Conservation (phyloP, 2,113 vertebrate genomes). For the Corvus hawaiiensis region DNA sequence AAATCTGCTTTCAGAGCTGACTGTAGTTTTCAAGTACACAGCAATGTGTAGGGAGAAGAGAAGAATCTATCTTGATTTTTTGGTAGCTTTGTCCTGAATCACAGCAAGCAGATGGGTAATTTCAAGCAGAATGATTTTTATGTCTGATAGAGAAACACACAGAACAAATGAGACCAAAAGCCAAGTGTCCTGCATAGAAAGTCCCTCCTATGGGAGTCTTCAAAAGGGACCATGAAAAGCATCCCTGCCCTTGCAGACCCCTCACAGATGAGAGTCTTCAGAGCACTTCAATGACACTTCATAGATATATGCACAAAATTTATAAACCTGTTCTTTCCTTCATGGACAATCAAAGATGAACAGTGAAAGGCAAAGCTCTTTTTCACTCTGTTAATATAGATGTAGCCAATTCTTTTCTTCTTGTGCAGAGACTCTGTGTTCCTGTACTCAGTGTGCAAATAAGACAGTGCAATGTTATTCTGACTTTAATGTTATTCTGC, state of each 20-base stretch:
- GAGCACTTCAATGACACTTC: neutral
- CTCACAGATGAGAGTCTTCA: neutral
- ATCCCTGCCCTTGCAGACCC: neutral
- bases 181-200: neutral
- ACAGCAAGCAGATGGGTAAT: slow-evolving; percentile 22
- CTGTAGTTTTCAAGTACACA: neutral
- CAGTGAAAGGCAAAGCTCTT: neutral
- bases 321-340: neutral
- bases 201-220: neutral
- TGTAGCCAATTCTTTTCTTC: neutral
- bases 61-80: neutral
- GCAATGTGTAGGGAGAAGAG: neutral
- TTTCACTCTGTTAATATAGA: neutral
- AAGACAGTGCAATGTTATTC: neutral
- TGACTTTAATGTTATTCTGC: neutral
- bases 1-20: neutral
- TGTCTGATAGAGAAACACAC: neutral
- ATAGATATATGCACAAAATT: neutral
- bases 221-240: neutral
- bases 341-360: neutral
- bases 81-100: neutral
- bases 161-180: slow-evolving; percentile 22
- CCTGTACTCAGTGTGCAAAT: neutral
- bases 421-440: neutral
- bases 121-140: slow-evolving; percentile 25